phyloP scores from a whole-genome alignment of 2,113 vertebrate species.

The Ascaphus truei region DNA sequence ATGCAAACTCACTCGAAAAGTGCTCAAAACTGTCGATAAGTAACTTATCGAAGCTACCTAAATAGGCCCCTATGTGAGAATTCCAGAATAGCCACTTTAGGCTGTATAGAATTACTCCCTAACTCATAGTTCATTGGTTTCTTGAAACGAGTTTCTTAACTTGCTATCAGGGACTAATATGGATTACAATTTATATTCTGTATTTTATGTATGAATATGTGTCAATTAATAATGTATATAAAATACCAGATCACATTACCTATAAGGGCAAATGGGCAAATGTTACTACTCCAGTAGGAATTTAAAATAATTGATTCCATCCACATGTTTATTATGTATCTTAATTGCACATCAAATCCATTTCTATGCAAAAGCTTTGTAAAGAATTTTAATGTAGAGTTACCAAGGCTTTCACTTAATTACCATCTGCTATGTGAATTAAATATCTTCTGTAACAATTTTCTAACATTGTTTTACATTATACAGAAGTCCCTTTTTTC shows the following conservation, averaged over 20 bases:
- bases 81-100: no score
- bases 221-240: slow-evolving; percentile 6
- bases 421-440: slow-evolving; percentile 35
- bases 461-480: slow-evolving; percentile 21
- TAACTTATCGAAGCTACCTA: no score
- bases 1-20: no score
- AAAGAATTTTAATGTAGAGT: slow-evolving; percentile 32
- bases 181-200: no score
- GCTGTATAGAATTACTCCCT: no score
- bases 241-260: slow-evolving; percentile 15
- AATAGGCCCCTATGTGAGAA: no score
- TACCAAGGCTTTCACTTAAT: slow-evolving; percentile 30
- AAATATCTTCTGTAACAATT: slow-evolving; percentile 8
- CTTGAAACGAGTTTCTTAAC: no score
- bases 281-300: slow-evolving; percentile 5
- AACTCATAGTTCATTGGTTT: no score
- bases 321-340: slow-evolving; percentile 32
- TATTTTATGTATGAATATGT: no score
- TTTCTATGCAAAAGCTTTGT: slow-evolving; percentile 21
- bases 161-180: no score
- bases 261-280: slow-evolving; percentile 4
- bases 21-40: no score
- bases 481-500: not conserved
- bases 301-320: slow-evolving; percentile 32
- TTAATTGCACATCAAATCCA: slow-evolving; percentile 32